A percentile compares a stretch with the other conserved stretches of the same genome.
Evolutionary conservation across 1,140 invertebrate genomes (phyloP).

Genomic region (Meteorus sp.): DNA sequence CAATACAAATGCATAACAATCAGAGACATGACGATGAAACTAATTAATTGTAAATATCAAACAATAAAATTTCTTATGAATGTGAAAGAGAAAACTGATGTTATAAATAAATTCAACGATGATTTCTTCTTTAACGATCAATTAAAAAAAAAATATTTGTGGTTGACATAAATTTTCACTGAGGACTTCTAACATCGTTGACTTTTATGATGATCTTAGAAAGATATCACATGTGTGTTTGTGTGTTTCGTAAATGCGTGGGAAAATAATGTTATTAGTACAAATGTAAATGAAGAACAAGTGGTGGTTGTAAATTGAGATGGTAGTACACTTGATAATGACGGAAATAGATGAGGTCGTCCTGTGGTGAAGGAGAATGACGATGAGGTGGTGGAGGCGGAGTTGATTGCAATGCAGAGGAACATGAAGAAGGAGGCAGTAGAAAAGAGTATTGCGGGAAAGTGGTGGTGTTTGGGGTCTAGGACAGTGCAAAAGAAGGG

Average conservation of each 20-base stretch:
- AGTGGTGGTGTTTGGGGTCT: constrained; percentile 1
- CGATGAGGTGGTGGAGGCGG: background rate
- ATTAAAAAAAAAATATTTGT: constrained; percentile 11
- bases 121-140: background rate
- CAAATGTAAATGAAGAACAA: constrained; percentile 25
- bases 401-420: background rate
- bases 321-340: too few relatives aligned
- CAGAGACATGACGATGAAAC: background rate
- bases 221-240: background rate
- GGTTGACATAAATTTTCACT: constrained; percentile 37
- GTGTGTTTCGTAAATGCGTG: too few relatives aligned
- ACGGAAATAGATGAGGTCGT: too few relatives aligned
- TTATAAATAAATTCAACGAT: background rate
- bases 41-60: too few relatives aligned
- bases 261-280: constrained; percentile 27
- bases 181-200: too few relatives aligned
- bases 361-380: background rate
- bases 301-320: constrained; percentile 22
- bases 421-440: constrained; percentile 1
- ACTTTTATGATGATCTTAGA: constrained; percentile 17
- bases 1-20: background rate
- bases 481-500: constrained; percentile 53
- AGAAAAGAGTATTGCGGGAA: background rate
- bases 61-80: too few relatives aligned
- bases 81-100: background rate